These are phyloP conservation scores for Conus canariensis DNA, from an alignment of 2,888 invertebrate species.

Conservation along the genomic window DNA sequence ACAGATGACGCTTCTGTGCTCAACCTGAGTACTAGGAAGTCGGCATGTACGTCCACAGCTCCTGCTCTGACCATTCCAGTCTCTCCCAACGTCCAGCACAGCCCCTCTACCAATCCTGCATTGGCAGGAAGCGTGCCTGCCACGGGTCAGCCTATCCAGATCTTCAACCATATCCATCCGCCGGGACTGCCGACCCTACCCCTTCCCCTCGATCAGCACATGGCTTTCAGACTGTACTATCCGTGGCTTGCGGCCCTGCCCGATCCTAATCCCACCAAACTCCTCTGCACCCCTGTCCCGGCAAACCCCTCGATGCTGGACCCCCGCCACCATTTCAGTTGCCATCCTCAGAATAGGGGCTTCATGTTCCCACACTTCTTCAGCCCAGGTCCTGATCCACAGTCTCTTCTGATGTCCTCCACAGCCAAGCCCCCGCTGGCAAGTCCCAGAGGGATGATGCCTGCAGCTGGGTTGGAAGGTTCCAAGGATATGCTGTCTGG, in stretches of 20 bases:
- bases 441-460: background rate
- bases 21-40: constrained; percentile 46
- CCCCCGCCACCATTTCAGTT: constrained; percentile 11
- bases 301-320: background rate
- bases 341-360: constrained; percentile 10
- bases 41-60: background rate
- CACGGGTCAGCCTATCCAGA: constrained; percentile 55
- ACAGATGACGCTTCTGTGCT: constrained; percentile 46
- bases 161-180: constrained; percentile 59
- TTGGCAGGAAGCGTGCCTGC: background rate
- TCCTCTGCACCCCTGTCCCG: constrained; percentile 26
- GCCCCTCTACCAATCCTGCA: background rate
- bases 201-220: constrained; percentile 56
- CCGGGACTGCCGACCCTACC: constrained; percentile 54
- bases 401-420: constrained; percentile 21
- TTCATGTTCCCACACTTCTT: background rate
- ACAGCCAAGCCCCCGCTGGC: background rate
- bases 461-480: background rate
- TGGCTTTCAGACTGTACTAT: constrained; percentile 49
- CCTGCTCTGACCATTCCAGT: background rate
- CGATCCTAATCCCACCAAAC: constrained; percentile 1
- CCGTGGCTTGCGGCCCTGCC: constrained; percentile 39
- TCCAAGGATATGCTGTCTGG: background rate
- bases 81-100: background rate
- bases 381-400: background rate